Conservation (phyloP, 2,888 invertebrate genomes). For the Agonum fuliginosum region DNA sequence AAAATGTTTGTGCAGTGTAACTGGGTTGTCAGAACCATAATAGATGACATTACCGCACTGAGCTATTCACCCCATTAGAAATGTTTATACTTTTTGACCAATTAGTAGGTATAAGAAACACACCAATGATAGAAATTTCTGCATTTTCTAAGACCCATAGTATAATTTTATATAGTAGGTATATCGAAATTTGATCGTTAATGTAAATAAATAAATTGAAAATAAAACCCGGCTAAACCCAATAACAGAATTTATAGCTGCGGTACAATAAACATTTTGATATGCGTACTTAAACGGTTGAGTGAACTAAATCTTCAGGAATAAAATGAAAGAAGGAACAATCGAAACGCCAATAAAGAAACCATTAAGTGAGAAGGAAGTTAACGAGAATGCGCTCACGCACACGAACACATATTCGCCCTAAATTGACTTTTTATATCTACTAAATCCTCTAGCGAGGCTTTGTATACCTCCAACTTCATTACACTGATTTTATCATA, state of each 20-base stretch:
- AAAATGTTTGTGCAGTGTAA: too few relatives aligned
- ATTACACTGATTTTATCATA: conserved; percentile 4
- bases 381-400: conserved; percentile 22
- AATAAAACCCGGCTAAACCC: neutral
- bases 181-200: too few relatives aligned
- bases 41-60: too few relatives aligned
- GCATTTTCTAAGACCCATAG: too few relatives aligned
- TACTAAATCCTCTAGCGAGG: conserved; percentile 12
- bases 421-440: conserved; percentile 28
- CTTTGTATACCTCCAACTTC: conserved; percentile 22
- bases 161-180: too few relatives aligned
- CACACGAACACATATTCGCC: neutral
- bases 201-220: too few relatives aligned
- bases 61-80: too few relatives aligned
- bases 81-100: too few relatives aligned
- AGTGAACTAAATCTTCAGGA: conserved; percentile 13
- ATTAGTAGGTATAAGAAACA: too few relatives aligned
- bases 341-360: conserved; percentile 33
- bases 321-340: conserved; percentile 31
- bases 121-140: too few relatives aligned
- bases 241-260: conserved; percentile 11
- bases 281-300: conserved; percentile 27
- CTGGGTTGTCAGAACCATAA: too few relatives aligned
- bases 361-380: conserved; percentile 31
- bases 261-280: conserved; percentile 27